Percentiles rank a stretch among this genome's conserved stretches.
phyloP scores from a whole-genome alignment of 2,113 vertebrate genomes.

The Etia nguti region DNA sequence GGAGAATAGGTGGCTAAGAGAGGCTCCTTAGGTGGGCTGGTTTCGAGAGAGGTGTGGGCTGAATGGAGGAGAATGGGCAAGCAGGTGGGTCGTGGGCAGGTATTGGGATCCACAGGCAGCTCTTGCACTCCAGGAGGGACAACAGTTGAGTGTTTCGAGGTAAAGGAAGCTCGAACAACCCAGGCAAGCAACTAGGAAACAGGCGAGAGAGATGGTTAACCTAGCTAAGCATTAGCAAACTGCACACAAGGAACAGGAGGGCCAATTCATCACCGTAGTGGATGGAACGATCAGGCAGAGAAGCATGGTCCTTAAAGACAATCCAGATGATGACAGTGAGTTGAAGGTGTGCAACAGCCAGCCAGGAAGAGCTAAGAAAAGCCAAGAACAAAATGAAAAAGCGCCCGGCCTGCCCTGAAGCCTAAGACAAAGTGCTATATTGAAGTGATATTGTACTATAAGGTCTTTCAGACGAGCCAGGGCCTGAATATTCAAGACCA shows the following conservation, averaged over 20 bases:
- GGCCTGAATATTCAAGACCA: background rate
- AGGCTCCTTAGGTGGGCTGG: background rate
- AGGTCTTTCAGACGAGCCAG: background rate
- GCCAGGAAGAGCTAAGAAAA: background rate
- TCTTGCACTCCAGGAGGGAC: background rate
- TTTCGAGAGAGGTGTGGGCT: background rate
- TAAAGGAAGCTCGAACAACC: too few species aligned
- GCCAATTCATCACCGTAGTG: background rate
- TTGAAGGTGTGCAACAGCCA: background rate
- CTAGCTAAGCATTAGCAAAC: too few species aligned
- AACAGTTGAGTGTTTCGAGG: too few species aligned
- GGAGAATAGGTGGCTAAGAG: background rate
- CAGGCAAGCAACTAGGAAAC: too few species aligned
- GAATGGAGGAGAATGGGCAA: background rate
- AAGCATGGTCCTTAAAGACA: background rate
- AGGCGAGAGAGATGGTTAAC: too few species aligned
- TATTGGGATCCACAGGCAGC: background rate
- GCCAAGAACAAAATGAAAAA: background rate
- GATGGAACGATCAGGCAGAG: background rate
- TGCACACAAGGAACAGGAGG: too few species aligned
- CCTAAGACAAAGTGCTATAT: background rate
- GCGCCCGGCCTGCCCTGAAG: rapidly evolving
- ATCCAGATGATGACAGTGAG: background rate
- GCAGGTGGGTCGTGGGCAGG: background rate
- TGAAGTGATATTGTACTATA: background rate